Base-by-base conservation (phyloP, 2,888 invertebrate genomes). In the Heliconius erato region DNA sequence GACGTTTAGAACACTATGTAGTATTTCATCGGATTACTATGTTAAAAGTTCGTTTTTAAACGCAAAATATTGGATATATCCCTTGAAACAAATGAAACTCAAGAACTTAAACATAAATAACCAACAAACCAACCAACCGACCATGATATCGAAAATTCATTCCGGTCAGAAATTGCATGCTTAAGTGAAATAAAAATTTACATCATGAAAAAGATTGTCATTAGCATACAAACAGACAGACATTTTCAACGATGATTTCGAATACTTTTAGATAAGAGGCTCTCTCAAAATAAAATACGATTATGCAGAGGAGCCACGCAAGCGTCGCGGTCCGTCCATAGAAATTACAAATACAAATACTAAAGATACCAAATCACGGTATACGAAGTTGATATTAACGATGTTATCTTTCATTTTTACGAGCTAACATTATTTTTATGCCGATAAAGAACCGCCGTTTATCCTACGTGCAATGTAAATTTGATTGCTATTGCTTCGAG, bases 321-420 rank as follows among this genome's bases (percentile, higher is more conserved):
- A 94, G 89, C 91, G 87, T 81, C 89, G 88, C 88, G 88, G 90
- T 86, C 71, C 89, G 87, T 87, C 91, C 89, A 90, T 94, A 95
- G 94, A 95, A 94, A 94, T 94, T 94, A 94, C 93, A 94, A 94
- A 94, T 91, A 93, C 93, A 93, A 92, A 92, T 91, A 90, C 90
- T 90, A 90, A 88, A 90, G 89, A 91, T 90, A 94, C 92, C 92
- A 94, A 94, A 95, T 94, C 94, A 78, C 67, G 40, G 92, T 91
- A 92, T 82, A 82, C 84, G 77, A 81, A 77, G 80, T 81, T 77
- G 63, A 71, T 81, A 81, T 81, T 77, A 81, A 81, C 77, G 81
- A 81, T 81, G 77, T 77, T 81, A 81, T 81, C 81, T 81, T 77
- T 81, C 82, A 82, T 82, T 83, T 83, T 83, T 81, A 79, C 74